Percentiles rank a stretch among this genome's conserved stretches.
Evolutionary conservation across 2,888 invertebrate genomes (phyloP).

Genomic region (Yponomeuta malinellus): DNA sequence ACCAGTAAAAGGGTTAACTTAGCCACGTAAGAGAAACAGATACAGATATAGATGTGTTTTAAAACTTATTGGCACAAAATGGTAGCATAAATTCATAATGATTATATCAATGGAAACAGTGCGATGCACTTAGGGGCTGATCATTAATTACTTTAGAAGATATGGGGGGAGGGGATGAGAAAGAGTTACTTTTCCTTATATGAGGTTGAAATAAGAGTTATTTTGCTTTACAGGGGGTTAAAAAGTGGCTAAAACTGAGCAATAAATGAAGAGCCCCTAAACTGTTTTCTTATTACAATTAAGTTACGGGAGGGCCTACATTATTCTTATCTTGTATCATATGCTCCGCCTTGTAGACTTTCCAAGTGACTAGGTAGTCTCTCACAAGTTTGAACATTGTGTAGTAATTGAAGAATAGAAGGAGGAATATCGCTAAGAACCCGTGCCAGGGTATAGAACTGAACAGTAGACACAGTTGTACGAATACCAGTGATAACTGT

Average conservation of each 20-base stretch:
- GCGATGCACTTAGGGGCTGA: background rate
- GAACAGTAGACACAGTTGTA: conserved; percentile 87
- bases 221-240: too few relatives aligned
- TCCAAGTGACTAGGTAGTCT: conserved; percentile 90
- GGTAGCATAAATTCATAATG: too few relatives aligned
- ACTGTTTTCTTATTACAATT: background rate
- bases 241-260: too few relatives aligned
- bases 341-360: conserved; percentile 84
- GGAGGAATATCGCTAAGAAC: conserved; percentile 87
- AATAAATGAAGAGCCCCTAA: background rate
- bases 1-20: too few relatives aligned
- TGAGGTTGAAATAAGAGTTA: too few relatives aligned
- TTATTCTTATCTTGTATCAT: conserved; percentile 79
- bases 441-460: conserved; percentile 94
- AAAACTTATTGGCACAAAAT: too few relatives aligned
- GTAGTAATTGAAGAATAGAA: conserved; percentile 93
- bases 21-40: too few relatives aligned
- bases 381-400: conserved; percentile 92
- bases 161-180: too few relatives aligned
- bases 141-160: too few relatives aligned
- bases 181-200: too few relatives aligned
- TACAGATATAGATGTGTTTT: too few relatives aligned
- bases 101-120: background rate
- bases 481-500: conserved; percentile 81
- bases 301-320: conserved; percentile 19